Evolutionary conservation across 1,140 invertebrate species (phyloP), one percentile per base, ranked within the genome.

Genomic region (Scylla paramamosain): DNA sequence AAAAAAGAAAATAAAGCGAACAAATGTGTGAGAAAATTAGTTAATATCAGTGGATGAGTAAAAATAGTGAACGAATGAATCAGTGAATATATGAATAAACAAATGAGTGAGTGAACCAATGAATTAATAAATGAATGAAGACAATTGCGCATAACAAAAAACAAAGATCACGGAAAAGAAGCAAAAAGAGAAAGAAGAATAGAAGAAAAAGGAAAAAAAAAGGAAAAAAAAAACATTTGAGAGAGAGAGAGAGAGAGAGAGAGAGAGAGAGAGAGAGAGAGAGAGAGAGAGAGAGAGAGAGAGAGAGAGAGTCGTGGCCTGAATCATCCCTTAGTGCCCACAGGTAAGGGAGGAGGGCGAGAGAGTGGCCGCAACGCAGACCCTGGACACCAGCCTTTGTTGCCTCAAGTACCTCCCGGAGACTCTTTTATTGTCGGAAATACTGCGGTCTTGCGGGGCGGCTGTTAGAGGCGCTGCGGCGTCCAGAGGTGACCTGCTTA

Each of bases 331-430:
- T 59, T 12, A 59, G 52, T 8, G 16, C 52, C 52, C 52, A 59
- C 52, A 59, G 52, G 52, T 59, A 59, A 46, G 25, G 87, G 31
- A 46, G 87, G 87, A 14, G 46, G 20, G 32, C n/a, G 39, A 10
- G 25, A 12, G 46, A 46, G 83, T 12, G 83, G 83, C 28, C 83
- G 28, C 83, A 32, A 10, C 83, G 10, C 83, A 0, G 31, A 28
- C 83, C 83, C 83, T 29, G 83, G 83, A 84, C 83, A 29, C 83
- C 83, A 20, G 77, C 83, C 83, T 84, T 84, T 84, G 83, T 84
- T 84, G n/a, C 83, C 83, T 84, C 83, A 84, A 84, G 83, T 84
- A 84, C 83, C 83, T 84, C 83, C 83, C n/a, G 83, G n/a, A 84
- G 83, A 29, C 83, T 29, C 83, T 84, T 84, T 84, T 84, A 84